Base-by-base conservation (phyloP, 2,888 invertebrate species). In the Xestia c-nigrum region DNA sequence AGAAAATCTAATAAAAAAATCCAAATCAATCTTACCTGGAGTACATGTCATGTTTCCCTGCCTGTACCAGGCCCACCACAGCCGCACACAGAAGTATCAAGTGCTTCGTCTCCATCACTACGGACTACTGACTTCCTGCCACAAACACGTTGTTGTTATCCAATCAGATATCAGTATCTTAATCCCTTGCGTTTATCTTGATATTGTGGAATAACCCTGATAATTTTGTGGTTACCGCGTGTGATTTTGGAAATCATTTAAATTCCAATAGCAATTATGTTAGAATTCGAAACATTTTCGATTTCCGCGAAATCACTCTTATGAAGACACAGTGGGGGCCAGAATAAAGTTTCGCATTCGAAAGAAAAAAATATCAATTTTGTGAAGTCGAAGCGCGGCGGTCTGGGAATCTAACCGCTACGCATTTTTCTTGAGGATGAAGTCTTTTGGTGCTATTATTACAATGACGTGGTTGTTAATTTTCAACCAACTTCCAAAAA, bases 1-100 rank as follows among this genome's bases (percentile, higher is more conserved):
- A 59, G 31, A 19, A 21, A 3, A 21, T 21, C 1, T 21, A 59
- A 43, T 31, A 14, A 55, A 69, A 70, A 31, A 5, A 63, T 52
- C 16, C 21, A 24, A 5, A 59, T 6, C 10, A 5, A 3, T 1
- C 31, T n/a, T 59, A 81, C 81, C 66, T 65, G n/a, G 81, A 55
- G 47, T 81, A 81, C 0, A 50, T 7, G n/a, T 81, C 81, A 66
- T 81, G 81, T 31, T 70, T 80, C 55, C 81, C 81, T 0, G 81
- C 76, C 43, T 47, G 47, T 0, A 50, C 81, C 61, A 81, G 55
- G 43, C 81, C 55, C 24, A 72, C 38, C 81, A 43, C 64, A 50
- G 59, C n/a, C 24, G 38, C 69, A 19, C 68, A 70, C 61, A 81
- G 14, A 19, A 81, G 3, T 0, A 81, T 24, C 43, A 72, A 52